A percentile compares a stretch with the other conserved stretches of the same genome.
These are phyloP conservation scores for Drosophila oshimai DNA, from an alignment of 1,140 invertebrate genomes.

Conservation along the genomic window DNA sequence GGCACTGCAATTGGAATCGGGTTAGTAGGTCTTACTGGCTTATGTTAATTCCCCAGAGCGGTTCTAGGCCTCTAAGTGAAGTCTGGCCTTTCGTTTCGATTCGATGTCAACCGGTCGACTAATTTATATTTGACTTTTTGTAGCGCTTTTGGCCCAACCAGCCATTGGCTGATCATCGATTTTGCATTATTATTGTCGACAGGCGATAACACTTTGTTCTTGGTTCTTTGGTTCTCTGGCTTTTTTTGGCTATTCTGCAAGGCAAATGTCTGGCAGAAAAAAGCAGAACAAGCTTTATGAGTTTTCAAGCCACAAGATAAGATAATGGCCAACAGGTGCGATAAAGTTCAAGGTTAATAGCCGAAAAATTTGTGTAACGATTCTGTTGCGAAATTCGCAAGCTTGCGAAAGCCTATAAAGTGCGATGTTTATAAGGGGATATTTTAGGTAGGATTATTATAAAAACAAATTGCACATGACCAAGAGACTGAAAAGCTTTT, in stretches of 20 bases:
- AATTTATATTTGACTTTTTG: conserved; percentile 27
- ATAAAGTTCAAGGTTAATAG: conserved; percentile 68
- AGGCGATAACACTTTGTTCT: conserved; percentile 45
- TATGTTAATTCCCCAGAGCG: conserved; percentile 52
- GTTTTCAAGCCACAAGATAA: conserved; percentile 39
- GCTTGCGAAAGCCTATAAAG: conserved; percentile 9
- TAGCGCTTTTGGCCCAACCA: conserved; percentile 11
- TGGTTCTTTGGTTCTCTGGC: conserved; percentile 5
- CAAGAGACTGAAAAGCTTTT: too few relatives aligned
- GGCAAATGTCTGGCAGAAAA: conserved; percentile 26
- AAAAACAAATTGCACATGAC: background rate
- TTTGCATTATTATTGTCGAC: conserved; percentile 52
- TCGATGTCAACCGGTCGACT: conserved; percentile 50
- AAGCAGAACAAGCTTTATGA: conserved; percentile 44
- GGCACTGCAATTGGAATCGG: conserved; percentile 34
- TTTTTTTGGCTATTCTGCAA: conserved; percentile 26
- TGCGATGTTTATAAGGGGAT: background rate
- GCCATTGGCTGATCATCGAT: conserved; percentile 34
- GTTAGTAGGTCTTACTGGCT: conserved; percentile 13
- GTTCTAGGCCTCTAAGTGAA: conserved; percentile 57
- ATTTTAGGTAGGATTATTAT: background rate
- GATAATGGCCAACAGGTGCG: conserved; percentile 48
- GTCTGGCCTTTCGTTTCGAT: conserved; percentile 30
- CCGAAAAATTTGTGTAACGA: conserved; percentile 35
- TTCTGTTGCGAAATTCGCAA: conserved; percentile 31